Base-by-base conservation (phyloP, 2,113 vertebrate genomes). In the Marmota flaviventris region DNA sequence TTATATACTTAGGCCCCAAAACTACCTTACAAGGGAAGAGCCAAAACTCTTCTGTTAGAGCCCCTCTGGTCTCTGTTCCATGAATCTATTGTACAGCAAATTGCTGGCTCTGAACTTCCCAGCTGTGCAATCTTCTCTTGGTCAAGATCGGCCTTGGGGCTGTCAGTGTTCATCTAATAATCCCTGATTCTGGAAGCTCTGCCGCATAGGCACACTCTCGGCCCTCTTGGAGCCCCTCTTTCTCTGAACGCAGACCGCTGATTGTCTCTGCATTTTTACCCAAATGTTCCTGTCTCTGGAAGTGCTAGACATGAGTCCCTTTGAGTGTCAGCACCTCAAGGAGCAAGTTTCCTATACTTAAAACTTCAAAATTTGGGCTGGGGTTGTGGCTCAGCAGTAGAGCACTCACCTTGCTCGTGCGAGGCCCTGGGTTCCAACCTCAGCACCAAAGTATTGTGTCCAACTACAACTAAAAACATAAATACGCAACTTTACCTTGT, bases 1-100 rank as follows among this genome's bases (percentile, higher is more conserved):
- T 76, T 84, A 69, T 5, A 8, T 73, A 70, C 65, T 56, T 93
- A 5, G 82, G 32, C 63, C 27, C 32, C 3, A 56, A 83, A 51
- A 18, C 3, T 73, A 51, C 32, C 70, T 53, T 77, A 29, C 79
- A 32, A 17, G 12, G 37, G 34, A 65, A 65, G 14, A 85, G 22
- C 2, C 58, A 53, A 85, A 61, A 39, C 51, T 34, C 51, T 2
- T 58, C 18, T n/a, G 56, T 22, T 39, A 81, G 29, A 18, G 20
- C 10, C 17, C 8, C 4, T 45, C 48, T 14, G 3, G 24, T 16
- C 0, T 2, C 24, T 45, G 20, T 25, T 13, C 7, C 0, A 0
- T 51, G 27, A 58, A 39, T 27, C 61, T 14, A 29, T 8, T 56
- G 12, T 29, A 20, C 17, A 76, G 73, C 61, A 11, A 32, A 77